phyloP scores from a whole-genome alignment of 2,888 invertebrate species.

The Escarpia spicata region DNA sequence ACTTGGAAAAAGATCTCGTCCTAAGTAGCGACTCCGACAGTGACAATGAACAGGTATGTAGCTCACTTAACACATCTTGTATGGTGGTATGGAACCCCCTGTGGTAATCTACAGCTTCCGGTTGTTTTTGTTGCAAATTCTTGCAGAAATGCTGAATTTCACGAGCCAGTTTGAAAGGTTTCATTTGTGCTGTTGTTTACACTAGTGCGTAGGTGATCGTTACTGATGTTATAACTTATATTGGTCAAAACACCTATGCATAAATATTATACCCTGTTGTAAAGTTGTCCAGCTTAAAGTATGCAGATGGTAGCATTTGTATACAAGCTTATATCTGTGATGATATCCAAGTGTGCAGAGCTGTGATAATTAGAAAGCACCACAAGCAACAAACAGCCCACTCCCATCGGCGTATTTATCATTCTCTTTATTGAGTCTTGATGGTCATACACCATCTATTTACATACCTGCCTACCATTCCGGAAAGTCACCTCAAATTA shows the following conservation, averaged over 20 bases:
- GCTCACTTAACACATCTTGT: neutral
- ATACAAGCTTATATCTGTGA: neutral
- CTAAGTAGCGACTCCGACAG: neutral
- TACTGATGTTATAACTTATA: neutral
- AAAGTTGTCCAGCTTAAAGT: neutral
- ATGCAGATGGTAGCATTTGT: neutral
- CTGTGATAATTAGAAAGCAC: neutral
- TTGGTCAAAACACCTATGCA: no score
- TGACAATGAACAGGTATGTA: neutral
- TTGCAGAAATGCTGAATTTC: neutral
- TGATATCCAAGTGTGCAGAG: neutral
- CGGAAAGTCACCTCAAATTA: no score
- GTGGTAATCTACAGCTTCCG: neutral
- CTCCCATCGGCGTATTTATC: neutral
- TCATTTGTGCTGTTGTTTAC: neutral
- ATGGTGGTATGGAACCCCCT: neutral
- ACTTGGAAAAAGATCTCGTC: neutral
- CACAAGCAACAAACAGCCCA: neutral
- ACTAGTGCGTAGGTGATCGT: neutral
- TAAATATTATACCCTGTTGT: no score
- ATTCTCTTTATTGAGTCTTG: slow-evolving; percentile 10
- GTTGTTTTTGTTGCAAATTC: neutral
- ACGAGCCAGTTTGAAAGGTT: neutral
- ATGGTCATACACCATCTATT: neutral
- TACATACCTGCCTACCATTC: no score